Conservation (phyloP, 92 coral and sea anemone genomes). For the Parazoanthus swiftii region DNA sequence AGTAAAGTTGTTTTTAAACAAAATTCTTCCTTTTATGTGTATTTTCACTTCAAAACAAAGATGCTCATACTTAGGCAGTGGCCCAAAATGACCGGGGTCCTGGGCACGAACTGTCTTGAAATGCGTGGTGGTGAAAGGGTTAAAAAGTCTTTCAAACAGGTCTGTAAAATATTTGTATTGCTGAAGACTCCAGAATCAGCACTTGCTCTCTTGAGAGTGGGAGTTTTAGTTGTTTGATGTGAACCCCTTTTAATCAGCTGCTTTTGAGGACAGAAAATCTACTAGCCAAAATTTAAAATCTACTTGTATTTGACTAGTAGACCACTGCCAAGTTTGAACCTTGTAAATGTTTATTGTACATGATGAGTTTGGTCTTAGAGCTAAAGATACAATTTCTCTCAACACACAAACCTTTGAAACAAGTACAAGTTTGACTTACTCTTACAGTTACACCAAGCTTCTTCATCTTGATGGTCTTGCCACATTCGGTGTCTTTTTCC, state of each 20-base stretch:
- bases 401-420: no score
- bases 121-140: no score
- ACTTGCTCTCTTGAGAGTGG: slow-evolving; percentile 20
- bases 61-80: no score
- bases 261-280: slow-evolving; percentile 33
- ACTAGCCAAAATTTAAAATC: slow-evolving; percentile 48
- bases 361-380: no score
- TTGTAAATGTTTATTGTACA: not conserved
- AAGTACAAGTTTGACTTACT: not conserved
- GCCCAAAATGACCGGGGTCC: no score
- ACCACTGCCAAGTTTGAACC: slow-evolving; percentile 47
- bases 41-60: no score
- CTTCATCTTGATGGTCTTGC: slow-evolving; percentile 33
- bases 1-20: no score
- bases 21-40: no score
- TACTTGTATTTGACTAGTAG: slow-evolving; percentile 51
- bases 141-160: slow-evolving; percentile 51
- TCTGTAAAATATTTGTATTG: slow-evolving; percentile 44
- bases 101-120: no score
- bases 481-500: not conserved
- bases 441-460: slow-evolving; percentile 27
- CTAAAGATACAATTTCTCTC: no score
- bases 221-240: slow-evolving; percentile 18
- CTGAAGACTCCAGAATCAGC: slow-evolving; percentile 41
- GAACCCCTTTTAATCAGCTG: slow-evolving; percentile 16